Evolutionary conservation across 2,888 invertebrate genomes (phyloP), one percentile per base, ranked within the genome.

Genomic region (Thumatha senex): DNA sequence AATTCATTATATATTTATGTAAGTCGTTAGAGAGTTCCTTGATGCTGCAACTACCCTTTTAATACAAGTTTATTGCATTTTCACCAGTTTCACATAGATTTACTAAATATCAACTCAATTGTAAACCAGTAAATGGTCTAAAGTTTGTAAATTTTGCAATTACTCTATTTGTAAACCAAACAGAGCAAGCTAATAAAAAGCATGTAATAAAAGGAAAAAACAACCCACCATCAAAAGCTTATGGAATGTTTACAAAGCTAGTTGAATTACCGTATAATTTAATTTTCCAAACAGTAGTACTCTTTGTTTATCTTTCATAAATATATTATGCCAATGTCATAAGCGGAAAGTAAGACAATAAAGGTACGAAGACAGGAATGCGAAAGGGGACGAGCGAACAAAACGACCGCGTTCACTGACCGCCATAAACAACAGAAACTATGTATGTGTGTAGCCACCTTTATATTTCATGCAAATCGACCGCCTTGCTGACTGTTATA

Each of bases 391-490:
- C 71, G 75, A 67, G 66, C 59, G 71, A 74, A 82, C 81, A 80
- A 77, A 80, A 81, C 77, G 72, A 75, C 72, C 76, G 63, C 74
- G 69, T 74, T 67, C 72, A 67, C 78, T 86, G 89, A 89, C 90
- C 90, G 90, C 85, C 72, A 87, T 89, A 90, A 90, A 90, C 89
- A 89, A 88, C 74, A 72, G 67, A 72, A 87, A 88, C 88, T 89
- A 87, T 90, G 86, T 77, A 72, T 80, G 87, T 83, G 86, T 80
- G 87, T 82, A 86, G 86, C 80, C 84, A 87, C 89, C 90, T 89
- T 91, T 90, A 89, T 90, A 90, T 90, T 86, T 90, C 88, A 90
- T 90, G 90, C 86, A 89, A 90, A 90, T 90, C 80, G 78, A 63
- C 67, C 69, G 56, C 67, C 57, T 59, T 61, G 52, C 55, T 49